Base-by-base conservation (phyloP, 2,888 invertebrate species). In the Spicauda simplicius region DNA sequence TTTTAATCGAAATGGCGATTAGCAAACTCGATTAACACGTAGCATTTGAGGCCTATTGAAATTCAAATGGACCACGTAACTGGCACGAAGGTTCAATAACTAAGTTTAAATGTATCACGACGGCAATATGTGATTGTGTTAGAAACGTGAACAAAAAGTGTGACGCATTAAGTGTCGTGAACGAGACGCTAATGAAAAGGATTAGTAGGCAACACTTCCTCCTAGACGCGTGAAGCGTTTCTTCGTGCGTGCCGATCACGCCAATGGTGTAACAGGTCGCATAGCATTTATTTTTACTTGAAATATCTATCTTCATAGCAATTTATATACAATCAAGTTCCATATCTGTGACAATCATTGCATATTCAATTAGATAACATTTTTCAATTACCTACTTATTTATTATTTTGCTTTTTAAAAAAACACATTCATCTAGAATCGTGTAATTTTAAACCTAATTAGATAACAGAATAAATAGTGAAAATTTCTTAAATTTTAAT, bases 171-270 rank as follows among this genome's bases (percentile, higher is more conserved):
- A 20, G 53, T 65, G 65, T 59, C 65, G 65, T 65, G 65, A 59
- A 54, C 41, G 53, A 33, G 58, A 16, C 8, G 50, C 41, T 53
- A 64, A 59, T 59, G 58, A 64, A 64, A 65, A 45, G 18, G 60
- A 65, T 65, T 59, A 59, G 65, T 65, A 65, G 59, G 52, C 62
- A 74, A 71, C 78, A 80, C 78, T 83, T 86, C 85, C 83, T 81
- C 78, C 76, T 78, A 73, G 72, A 73, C 77, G 77, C 79, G 79
- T 80, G 79, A 79, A 80, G 75, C 76, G 76, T 74, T 72, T 68
- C 77, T 75, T 80, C 87, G 85, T 86, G 86, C 77, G 80, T 79
- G 72, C 77, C 74, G 78, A 84, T 87, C 87, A 86, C 87, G 87
- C 76, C 72, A 75, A 60, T 73, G 67, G 71, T 66, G 72, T 74